phyloP scores from a whole-genome alignment of 1,140 invertebrate genomes.

The Mactra quadrangularis region DNA sequence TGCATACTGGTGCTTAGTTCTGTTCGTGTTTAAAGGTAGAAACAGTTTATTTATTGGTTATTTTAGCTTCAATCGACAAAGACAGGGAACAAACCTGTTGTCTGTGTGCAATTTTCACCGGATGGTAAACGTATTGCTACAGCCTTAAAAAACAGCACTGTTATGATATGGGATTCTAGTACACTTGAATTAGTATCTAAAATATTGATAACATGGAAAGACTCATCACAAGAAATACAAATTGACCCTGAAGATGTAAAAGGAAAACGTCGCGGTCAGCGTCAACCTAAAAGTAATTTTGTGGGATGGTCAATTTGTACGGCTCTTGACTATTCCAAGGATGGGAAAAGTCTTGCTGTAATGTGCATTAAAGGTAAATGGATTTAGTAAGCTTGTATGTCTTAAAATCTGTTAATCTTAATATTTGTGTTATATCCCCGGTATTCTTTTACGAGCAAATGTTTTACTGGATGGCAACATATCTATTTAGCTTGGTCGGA shows the following conservation, averaged over 20 bases:
- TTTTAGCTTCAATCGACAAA: constrained; percentile 11
- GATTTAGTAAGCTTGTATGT: neutral
- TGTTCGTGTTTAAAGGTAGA: too few relatives aligned
- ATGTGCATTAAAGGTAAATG: constrained; percentile 7
- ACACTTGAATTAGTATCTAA: constrained; percentile 16
- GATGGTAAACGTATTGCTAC: constrained; percentile 47
- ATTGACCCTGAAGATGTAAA: too few relatives aligned
- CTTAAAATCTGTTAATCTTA: neutral
- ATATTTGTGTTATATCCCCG: too few relatives aligned
- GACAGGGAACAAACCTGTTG: constrained; percentile 24
- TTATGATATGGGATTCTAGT: constrained; percentile 30
- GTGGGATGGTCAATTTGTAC: constrained; percentile 15
- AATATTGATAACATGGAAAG: too few relatives aligned
- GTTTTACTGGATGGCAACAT: too few relatives aligned
- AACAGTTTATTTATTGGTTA: too few relatives aligned
- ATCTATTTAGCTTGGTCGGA: too few relatives aligned
- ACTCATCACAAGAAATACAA: too few relatives aligned
- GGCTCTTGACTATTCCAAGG: constrained; percentile 37
- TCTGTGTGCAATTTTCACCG: constrained; percentile 50
- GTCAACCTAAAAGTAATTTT: neutral
- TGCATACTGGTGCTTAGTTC: too few relatives aligned
- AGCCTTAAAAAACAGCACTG: constrained; percentile 41
- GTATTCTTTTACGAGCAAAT: too few relatives aligned
- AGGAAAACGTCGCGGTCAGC: too few relatives aligned
- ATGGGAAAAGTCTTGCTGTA: constrained; percentile 37